Conservation (phyloP, 2,113 vertebrate genomes). For the Cygnus buccinator region DNA sequence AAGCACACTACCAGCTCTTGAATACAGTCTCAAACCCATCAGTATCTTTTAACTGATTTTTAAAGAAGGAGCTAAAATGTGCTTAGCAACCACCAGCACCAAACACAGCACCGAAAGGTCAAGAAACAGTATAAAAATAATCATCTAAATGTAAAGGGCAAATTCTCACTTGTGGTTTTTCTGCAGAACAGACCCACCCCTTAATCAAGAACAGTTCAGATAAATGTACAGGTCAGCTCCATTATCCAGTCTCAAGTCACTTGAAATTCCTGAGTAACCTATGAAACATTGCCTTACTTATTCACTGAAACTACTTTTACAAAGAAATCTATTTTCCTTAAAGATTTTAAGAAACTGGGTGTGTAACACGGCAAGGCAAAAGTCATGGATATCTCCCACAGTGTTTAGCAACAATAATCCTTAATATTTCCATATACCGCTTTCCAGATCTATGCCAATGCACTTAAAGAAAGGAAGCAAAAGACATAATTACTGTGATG, state of each 20-base stretch:
- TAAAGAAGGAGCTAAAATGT: conserved; percentile 29
- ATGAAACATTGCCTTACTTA: neutral
- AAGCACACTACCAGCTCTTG: neutral
- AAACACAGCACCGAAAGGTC: conserved; percentile 52
- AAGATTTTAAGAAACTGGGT: neutral
- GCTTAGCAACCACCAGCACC: conserved; percentile 47
- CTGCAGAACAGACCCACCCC: neutral
- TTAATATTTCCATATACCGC: neutral
- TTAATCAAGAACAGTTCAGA: conserved; percentile 35
- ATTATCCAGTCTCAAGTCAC: neutral
- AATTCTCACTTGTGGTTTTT: conserved; percentile 42
- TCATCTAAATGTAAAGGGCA: conserved; percentile 58
- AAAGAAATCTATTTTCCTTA: neutral
- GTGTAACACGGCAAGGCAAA: neutral
- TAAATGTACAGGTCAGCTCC: neutral
- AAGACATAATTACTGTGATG: neutral
- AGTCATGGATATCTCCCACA: neutral
- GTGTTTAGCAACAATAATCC: neutral
- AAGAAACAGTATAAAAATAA: conserved; percentile 64
- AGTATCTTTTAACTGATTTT: conserved; percentile 13
- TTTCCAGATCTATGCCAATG: neutral
- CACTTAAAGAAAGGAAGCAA: neutral
- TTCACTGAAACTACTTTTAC: neutral
- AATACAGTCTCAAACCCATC: neutral
- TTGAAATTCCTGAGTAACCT: neutral